Percentiles rank a stretch among this genome's conserved stretches.
phyloP scores from a whole-genome alignment of 2,113 vertebrate species.

The Gallinago undulata region DNA sequence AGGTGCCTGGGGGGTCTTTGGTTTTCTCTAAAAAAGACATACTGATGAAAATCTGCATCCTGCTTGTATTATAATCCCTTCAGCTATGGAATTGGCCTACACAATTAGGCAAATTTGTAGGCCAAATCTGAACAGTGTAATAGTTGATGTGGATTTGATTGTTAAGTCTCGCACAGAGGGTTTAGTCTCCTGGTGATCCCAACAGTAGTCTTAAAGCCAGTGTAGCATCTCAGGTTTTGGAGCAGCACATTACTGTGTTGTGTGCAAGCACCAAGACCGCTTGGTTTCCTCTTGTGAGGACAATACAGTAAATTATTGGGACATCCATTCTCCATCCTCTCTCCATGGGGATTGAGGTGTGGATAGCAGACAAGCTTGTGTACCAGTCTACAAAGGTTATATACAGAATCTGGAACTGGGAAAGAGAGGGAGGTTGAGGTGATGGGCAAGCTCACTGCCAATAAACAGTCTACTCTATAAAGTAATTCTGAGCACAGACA shows the following conservation, averaged over 20 bases:
- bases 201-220: accelerated
- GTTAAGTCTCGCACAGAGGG: neutral
- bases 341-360: accelerated
- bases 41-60: neutral
- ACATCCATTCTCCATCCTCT: accelerated
- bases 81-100: neutral
- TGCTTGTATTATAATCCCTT: neutral
- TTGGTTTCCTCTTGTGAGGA: neutral
- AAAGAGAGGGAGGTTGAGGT: neutral
- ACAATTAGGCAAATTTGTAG: neutral
- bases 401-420: neutral
- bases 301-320: neutral
- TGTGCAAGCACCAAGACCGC: neutral
- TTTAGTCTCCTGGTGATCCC: neutral
- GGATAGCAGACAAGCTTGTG: neutral
- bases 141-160: neutral
- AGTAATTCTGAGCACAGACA: neutral
- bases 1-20: neutral
- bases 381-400: neutral
- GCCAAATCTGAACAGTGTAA: no score
- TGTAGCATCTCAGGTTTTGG: neutral
- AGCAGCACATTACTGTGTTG: neutral
- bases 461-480: neutral
- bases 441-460: neutral
- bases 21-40: neutral